Evolutionary conservation across 2,113 vertebrate genomes (phyloP), one percentile per base, ranked within the genome.

Genomic region (Colaptes auratus): DNA sequence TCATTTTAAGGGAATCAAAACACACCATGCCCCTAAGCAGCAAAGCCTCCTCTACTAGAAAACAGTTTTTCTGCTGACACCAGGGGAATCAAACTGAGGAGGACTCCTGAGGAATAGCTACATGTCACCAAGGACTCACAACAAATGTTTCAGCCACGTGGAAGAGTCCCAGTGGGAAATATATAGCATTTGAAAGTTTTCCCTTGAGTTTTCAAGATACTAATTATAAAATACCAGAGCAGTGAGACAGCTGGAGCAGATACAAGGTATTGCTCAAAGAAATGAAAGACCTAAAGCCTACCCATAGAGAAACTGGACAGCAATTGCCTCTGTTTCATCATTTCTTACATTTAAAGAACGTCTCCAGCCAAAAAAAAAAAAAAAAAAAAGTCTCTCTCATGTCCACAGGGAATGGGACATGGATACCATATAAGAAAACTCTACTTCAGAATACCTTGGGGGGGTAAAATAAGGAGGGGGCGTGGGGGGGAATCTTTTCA

Each of bases 221-320:
- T 56, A 88, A 82, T 92, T 95, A 88, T 74, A 88, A 80, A 88
- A 92, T 80, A 91, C 78, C 78, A 91, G 33, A 93, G 88, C 91
- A 89, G 53, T 20, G 2, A 95, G 82, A 55, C 75, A 92, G 58
- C 75, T 92, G 85, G 69, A 93, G 69, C 76, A 81, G 69, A 86
- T 60, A 82, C 56, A 80, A 91, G 78, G 42, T 88, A 81, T 9
- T 63, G 91, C 69, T 75, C 31, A 17, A 85, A 83, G 79, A 92
- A 65, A 82, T 75, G 72, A 89, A 83, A 86, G 61, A 53, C 80
- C 74, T 60, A 39, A 55, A 80, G 42, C 33, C 23, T 4, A 24
- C 18, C 64, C 48, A 60, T 1, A 1, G 59, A 75, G 67, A 94
- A 87, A 89, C 21, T 1, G 3, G 71, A 82, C 4, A 63, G 71